Percentiles rank a stretch among this genome's conserved stretches.
phyloP scores from a whole-genome alignment of 1,140 invertebrate species.

The Chelonus insularis region DNA sequence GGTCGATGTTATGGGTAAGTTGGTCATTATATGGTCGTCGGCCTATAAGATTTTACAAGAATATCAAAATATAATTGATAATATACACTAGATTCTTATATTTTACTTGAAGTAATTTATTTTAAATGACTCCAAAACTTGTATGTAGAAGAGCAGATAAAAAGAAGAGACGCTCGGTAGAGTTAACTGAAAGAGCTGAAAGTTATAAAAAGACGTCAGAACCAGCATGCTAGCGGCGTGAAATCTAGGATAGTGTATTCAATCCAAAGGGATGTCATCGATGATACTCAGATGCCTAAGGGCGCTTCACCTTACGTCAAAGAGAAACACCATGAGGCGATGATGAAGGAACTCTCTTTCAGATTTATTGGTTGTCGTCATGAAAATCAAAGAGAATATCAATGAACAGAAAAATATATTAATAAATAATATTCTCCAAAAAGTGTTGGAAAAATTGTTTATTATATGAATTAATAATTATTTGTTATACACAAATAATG shows the following conservation, averaged over 20 bases:
- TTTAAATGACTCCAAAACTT: no score
- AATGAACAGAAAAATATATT: neutral
- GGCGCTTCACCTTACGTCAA: conserved; percentile 4
- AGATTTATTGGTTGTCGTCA: conserved; percentile 12
- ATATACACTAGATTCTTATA: no score
- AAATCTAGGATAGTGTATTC: conserved; percentile 5
- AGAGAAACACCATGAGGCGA: conserved; percentile 5
- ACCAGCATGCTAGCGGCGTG: neutral
- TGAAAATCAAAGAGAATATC: neutral
- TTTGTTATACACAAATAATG: no score
- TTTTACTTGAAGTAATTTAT: no score
- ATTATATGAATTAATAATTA: no score
- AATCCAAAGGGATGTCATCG: conserved; percentile 20
- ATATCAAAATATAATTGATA: neutral
- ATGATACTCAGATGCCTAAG: conserved; percentile 20
- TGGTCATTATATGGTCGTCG: conserved; percentile 27
- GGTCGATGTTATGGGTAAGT: conserved; percentile 22
- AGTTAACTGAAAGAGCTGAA: no score
- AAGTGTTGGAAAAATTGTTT: no score
- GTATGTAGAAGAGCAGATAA: no score
- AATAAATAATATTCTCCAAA: no score
- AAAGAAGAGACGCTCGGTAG: no score
- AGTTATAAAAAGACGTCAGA: neutral
- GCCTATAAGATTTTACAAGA: conserved; percentile 16
- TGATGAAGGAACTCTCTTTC: conserved; percentile 14